Conservation (phyloP, 1,140 invertebrate genomes). For the Melitaea cinxia region DNA sequence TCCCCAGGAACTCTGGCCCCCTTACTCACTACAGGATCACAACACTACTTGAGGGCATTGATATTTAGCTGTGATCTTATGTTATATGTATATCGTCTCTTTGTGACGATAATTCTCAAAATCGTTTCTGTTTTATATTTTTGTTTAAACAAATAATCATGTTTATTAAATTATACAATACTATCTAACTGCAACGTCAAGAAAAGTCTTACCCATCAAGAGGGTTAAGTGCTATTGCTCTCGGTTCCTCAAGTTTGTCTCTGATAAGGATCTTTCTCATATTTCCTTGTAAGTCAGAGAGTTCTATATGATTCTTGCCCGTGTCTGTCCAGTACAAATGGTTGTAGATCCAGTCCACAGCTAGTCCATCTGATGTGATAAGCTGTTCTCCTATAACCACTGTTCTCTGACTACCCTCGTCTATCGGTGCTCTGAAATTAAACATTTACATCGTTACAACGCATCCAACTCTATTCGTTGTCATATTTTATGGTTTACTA, state of each 20-base stretch:
- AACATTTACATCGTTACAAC: background rate
- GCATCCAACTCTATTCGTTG: no score
- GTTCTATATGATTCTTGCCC: slow-evolving; percentile 93
- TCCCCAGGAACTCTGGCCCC: no score
- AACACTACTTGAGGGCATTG: no score
- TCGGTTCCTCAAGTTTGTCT: slow-evolving; percentile 94
- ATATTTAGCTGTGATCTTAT: no score
- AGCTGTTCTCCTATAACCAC: slow-evolving; percentile 92
- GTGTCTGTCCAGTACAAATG: slow-evolving; percentile 98
- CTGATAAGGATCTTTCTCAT: slow-evolving; percentile 94
- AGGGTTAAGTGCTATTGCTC: slow-evolving; percentile 97
- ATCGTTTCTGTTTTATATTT: no score
- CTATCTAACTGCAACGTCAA: background rate
- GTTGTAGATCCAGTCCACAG: slow-evolving; percentile 98
- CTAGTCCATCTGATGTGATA: slow-evolving; percentile 95
- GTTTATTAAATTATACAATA: no score
- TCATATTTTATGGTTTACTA: no score
- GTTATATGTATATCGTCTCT: no score
- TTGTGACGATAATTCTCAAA: no score
- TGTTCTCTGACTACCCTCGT: slow-evolving; percentile 92
- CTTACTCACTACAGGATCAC: no score
- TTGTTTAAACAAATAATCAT: no score
- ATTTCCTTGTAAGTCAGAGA: slow-evolving; percentile 94
- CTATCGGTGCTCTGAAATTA: slow-evolving; percentile 89
- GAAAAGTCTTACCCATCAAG: slow-evolving; percentile 88